Base-by-base conservation (phyloP, 1,140 invertebrate species). In the Trichonephila inaurata region DNA sequence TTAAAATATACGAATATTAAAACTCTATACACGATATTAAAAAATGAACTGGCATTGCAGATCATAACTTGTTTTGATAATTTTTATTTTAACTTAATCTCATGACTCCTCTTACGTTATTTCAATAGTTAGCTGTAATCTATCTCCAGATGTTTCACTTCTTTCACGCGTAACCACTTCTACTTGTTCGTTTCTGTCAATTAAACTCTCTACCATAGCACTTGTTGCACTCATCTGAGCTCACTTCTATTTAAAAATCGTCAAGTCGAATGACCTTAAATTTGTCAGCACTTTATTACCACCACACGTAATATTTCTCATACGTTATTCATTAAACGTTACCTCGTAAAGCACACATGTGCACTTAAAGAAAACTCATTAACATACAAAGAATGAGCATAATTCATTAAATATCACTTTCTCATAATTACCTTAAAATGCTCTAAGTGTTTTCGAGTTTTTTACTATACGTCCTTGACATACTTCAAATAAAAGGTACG, bases 391-490 rank as follows among this genome's bases (percentile, higher is more conserved):
- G 33, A 33, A 18, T 28, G 18, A 77, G 28, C 33, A 77, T 40
- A 77, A 33, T 77, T 77, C 72, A 77, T 18, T 33, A 33, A 18
- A 33, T 77, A 33, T 16, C 72, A 33, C 72, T 40, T 77, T 77
- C 18, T 18, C 28, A 77, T 77, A 33, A 77, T 18, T 33, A 33
- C 33, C 28, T 77, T 0, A 77, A 40, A 77, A 40, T 6, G 72
- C 33, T 21, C n/a, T 44, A 85, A 85, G 8, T 58, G 44, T 44
- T 58, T 85, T 83, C 16, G 51, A 58, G 19, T 21, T 51, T 85
- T 58, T 51, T 8, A 85, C 24, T 85, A 58, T 85, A 85, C 19
- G 82, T 2, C 82, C 82, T 85, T 85, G 82, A 60, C 82, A 85
- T 19, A 85, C 82, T 58, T 85, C 19, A 19, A n/a, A 58, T 33